phyloP scores from a whole-genome alignment of 2,113 vertebrate species.

The Garra rufa region DNA sequence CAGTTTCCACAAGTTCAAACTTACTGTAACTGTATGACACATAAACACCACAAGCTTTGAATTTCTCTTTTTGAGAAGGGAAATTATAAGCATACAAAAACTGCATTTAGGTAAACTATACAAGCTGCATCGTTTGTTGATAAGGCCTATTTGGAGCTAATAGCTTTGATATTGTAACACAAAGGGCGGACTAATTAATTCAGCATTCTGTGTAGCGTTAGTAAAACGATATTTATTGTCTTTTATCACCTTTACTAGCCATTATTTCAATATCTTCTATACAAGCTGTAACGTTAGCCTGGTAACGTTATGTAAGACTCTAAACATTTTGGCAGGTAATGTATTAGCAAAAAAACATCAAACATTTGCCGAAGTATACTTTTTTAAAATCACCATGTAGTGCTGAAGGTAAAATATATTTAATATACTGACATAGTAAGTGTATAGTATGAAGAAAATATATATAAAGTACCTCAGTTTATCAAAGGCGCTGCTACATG shows the following conservation, averaged over 20 bases:
- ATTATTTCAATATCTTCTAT: background rate
- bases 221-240: background rate
- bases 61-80: too few relatives aligned
- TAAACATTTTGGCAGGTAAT: background rate
- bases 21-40: slow-evolving; percentile 22
- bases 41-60: background rate
- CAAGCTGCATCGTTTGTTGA: background rate
- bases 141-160: background rate
- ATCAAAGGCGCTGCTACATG: slow-evolving; percentile 31
- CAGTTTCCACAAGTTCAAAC: background rate
- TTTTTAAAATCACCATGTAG: background rate
- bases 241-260: background rate
- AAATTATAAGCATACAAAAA: background rate
- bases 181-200: background rate
- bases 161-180: background rate
- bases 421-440: background rate
- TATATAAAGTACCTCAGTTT: slow-evolving; percentile 21
- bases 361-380: background rate
- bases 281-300: background rate
- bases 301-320: background rate
- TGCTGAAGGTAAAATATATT: background rate
- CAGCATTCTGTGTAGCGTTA: background rate
- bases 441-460: background rate
- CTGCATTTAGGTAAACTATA: background rate
- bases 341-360: background rate